phyloP scores from a whole-genome alignment of 64 coral and sea anemone genomes.

The Pachyseris speciosa region DNA sequence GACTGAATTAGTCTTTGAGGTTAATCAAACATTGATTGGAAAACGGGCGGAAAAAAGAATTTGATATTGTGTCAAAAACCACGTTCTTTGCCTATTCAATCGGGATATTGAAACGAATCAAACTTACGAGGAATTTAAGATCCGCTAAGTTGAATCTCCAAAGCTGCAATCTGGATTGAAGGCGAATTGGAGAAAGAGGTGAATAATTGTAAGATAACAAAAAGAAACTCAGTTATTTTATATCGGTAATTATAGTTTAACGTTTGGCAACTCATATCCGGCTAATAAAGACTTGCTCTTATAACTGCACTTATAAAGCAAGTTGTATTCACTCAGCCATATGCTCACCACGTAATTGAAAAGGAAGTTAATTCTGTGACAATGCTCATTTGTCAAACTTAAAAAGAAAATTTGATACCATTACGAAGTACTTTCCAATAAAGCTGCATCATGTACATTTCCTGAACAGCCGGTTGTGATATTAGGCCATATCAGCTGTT shows the following conservation, averaged over 20 bases:
- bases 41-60: neutral
- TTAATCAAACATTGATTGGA: neutral
- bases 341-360: neutral
- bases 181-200: too few relatives aligned
- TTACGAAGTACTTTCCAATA: too few relatives aligned
- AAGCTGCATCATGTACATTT: too few relatives aligned
- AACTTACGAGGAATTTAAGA: neutral
- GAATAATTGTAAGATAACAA: neutral
- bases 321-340: neutral
- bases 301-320: neutral
- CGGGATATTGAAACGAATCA: neutral
- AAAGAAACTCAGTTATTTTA: neutral
- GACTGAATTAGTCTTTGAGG: neutral
- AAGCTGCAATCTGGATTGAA: neutral
- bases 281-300: neutral
- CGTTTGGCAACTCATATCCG: conserved; percentile 11
- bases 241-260: neutral
- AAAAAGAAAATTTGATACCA: neutral
- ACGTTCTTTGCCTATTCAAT: too few relatives aligned
- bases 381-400: neutral
- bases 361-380: neutral
- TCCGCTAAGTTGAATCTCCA: neutral
- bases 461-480: neutral
- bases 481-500: neutral
- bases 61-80: neutral